These are phyloP conservation scores for Macrotis lagotis DNA, from an alignment of 2,113 vertebrate genomes.

Conservation along the genomic window DNA sequence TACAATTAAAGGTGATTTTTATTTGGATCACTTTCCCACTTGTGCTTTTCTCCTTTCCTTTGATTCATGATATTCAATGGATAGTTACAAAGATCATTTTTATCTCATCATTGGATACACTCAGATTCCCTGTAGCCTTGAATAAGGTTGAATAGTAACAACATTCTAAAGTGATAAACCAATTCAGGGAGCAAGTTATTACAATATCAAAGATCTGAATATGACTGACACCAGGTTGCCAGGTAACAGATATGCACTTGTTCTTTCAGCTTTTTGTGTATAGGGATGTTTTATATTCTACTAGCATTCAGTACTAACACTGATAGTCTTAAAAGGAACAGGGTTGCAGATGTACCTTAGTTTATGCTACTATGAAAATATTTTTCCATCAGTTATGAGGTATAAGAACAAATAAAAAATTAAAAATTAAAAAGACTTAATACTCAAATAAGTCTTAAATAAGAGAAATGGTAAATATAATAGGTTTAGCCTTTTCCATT, in stretches of 20 bases:
- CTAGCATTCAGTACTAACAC: neutral
- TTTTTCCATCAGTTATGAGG: neutral
- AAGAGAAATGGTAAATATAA: neutral
- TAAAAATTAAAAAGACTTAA: neutral
- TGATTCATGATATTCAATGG: neutral
- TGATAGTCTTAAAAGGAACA: neutral
- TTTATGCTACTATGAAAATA: neutral
- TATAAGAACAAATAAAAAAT: conserved; percentile 33
- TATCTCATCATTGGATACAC: neutral
- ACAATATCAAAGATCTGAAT: conserved; percentile 32
- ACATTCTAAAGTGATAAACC: conserved; percentile 22
- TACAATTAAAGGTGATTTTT: neutral
- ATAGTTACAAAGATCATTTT: conserved; percentile 1
- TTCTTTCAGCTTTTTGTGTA: conserved; percentile 44
- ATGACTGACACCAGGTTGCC: conserved; percentile 25
- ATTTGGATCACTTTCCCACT: neutral
- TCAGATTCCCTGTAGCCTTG: conserved; percentile 1
- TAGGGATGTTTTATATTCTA: conserved; percentile 13
- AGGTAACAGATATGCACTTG: conserved; percentile 32
- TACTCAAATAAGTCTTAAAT: neutral
- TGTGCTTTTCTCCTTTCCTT: neutral
- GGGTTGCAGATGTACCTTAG: neutral
- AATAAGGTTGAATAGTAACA: conserved; percentile 15
- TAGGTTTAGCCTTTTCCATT: neutral
- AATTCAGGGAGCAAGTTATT: conserved; percentile 34